Percentiles rank a stretch among this genome's conserved stretches.
Evolutionary conservation across 2,797 vertebrate genomes (phyloP).

Genomic region (Florisuga fusca): DNA sequence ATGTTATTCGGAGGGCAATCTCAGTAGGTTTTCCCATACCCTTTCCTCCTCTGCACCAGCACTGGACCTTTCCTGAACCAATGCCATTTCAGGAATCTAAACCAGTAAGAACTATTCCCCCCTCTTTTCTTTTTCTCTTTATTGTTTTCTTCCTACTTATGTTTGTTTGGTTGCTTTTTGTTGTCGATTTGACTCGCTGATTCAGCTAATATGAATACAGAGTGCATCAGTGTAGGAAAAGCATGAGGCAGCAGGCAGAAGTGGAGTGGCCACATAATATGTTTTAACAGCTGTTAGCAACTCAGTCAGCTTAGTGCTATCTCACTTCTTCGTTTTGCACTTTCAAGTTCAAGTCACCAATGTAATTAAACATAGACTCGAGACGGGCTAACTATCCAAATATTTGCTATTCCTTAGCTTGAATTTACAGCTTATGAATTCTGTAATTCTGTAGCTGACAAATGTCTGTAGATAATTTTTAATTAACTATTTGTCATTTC

Average conservation of each 20-base stretch:
- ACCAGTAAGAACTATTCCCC: neutral
- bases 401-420: neutral
- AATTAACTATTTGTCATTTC: neutral
- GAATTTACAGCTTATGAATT: neutral
- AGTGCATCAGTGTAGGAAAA: fast-evolving
- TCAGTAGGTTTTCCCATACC: neutral
- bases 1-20: neutral
- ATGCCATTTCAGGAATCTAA: neutral
- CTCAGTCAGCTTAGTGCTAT: neutral
- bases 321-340: neutral
- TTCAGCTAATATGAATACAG: fast-evolving
- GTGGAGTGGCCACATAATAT: fast-evolving
- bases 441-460: neutral
- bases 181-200: neutral
- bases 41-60: neutral
- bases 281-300: neutral
- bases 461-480: neutral
- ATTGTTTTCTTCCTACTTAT: neutral
- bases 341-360: neutral
- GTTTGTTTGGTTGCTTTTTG: neutral
- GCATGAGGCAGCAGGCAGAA: neutral
- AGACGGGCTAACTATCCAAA: neutral
- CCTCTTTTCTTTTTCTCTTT: fast-evolving
- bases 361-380: neutral
- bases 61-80: neutral